phyloP scores from a whole-genome alignment of 2,113 vertebrate species.

The Probosciger aterrimus region DNA sequence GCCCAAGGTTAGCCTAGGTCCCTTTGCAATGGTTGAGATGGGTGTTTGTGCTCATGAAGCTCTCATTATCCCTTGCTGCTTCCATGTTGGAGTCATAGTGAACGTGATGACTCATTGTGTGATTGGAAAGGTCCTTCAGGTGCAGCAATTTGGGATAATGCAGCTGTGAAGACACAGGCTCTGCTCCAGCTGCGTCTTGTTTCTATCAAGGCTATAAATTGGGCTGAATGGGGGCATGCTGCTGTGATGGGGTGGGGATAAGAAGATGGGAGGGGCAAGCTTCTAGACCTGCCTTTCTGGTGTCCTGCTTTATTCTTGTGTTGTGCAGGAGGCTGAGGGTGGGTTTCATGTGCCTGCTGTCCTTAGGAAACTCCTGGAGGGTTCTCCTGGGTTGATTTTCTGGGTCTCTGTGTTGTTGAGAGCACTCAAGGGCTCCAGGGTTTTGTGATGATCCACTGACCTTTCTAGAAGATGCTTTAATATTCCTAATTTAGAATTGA shows the following conservation, averaged over 20 bases:
- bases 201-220: neutral
- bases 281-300: accelerated
- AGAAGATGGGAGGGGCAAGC: accelerated
- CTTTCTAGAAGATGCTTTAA: neutral
- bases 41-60: neutral
- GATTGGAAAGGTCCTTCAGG: neutral
- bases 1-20: too few species aligned
- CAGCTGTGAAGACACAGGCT: neutral
- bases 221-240: accelerated
- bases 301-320: accelerated
- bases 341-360: neutral
- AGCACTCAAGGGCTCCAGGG: neutral
- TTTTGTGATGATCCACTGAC: neutral
- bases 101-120: accelerated
- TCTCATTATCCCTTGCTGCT: neutral
- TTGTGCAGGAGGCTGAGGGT: accelerated
- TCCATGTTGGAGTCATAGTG: neutral
- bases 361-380: neutral
- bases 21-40: too few species aligned
- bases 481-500: neutral
- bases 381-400: accelerated
- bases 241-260: accelerated
- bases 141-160: neutral
- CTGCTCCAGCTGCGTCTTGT: neutral
- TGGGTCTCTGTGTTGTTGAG: neutral